Conservation (phyloP, 2,888 invertebrate species). For the Galerucella calmariensis region DNA sequence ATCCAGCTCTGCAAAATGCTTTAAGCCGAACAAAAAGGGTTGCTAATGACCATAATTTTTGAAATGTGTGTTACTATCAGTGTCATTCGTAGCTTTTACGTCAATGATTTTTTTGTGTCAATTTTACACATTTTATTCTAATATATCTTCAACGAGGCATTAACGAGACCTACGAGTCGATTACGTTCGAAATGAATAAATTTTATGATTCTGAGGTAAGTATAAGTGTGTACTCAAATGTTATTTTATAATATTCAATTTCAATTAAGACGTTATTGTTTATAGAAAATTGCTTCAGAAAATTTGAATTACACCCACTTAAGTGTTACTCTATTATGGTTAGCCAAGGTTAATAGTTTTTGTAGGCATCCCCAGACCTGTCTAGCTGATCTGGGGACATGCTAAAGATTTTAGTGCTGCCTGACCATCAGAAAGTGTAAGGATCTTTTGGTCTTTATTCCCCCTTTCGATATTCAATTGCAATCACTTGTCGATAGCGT, state of each 20-base stretch:
- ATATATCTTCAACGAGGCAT: background rate
- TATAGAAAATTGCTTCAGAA: too few species aligned
- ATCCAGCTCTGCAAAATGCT: background rate
- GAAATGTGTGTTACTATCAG: background rate
- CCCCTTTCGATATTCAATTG: too few species aligned
- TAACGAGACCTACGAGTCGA: background rate
- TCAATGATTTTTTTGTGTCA: conserved; percentile 29
- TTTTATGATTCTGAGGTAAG: conserved; percentile 41
- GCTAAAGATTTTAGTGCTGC: too few species aligned
- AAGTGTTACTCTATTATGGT: too few species aligned
- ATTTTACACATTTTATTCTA: conserved; percentile 36
- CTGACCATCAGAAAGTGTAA: too few species aligned
- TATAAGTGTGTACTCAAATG: conserved; percentile 9
- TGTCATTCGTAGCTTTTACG: conserved; percentile 24
- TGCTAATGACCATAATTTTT: conserved; percentile 23
- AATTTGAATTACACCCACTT: too few species aligned
- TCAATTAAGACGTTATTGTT: too few species aligned
- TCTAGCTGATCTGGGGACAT: too few species aligned
- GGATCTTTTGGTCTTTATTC: too few species aligned
- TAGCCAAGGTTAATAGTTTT: too few species aligned
- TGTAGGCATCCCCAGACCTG: too few species aligned
- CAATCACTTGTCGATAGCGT: too few species aligned
- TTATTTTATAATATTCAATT: background rate
- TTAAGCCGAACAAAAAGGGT: background rate
- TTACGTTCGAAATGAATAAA: conserved; percentile 40